Evolutionary conservation across 1,140 invertebrate species (phyloP).

Genomic region (Idris sp.): DNA sequence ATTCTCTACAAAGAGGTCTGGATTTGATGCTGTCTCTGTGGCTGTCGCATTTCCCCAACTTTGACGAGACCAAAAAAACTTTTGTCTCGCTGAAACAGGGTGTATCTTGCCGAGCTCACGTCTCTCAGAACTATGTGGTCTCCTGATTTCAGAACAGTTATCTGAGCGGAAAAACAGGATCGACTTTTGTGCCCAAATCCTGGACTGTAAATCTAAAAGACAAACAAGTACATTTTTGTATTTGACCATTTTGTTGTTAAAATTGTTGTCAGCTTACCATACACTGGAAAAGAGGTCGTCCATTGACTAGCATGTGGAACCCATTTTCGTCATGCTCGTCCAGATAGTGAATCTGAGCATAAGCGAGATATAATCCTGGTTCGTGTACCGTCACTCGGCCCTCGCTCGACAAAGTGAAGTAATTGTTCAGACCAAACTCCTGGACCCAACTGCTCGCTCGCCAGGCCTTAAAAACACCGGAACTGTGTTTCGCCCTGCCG

Average conservation of each 20-base stretch:
- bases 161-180: slow-evolving; percentile 85
- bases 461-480: slow-evolving; percentile 78
- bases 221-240: no score
- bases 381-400: slow-evolving; percentile 80
- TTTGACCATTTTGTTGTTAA: no score
- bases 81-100: slow-evolving; percentile 85
- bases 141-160: slow-evolving; percentile 81
- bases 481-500: slow-evolving; percentile 76
- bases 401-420: slow-evolving; percentile 70
- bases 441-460: slow-evolving; percentile 76
- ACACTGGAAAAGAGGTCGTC: slow-evolving; percentile 80
- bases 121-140: slow-evolving; percentile 84
- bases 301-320: slow-evolving; percentile 80
- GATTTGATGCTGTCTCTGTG: slow-evolving; percentile 56
- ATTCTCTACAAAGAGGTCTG: no score
- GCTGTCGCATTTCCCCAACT: slow-evolving; percentile 78
- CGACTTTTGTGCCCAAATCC: slow-evolving; percentile 71
- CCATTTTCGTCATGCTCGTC: slow-evolving; percentile 83
- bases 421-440: slow-evolving; percentile 68
- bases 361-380: slow-evolving; percentile 82
- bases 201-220: slow-evolving; percentile 68
- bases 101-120: slow-evolving; percentile 83
- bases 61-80: slow-evolving; percentile 89
- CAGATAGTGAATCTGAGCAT: slow-evolving; percentile 83
- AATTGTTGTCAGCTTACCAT: slow-evolving; percentile 66